phyloP scores from a whole-genome alignment of 2,888 invertebrate genomes.

The Clitarchus hookeri region DNA sequence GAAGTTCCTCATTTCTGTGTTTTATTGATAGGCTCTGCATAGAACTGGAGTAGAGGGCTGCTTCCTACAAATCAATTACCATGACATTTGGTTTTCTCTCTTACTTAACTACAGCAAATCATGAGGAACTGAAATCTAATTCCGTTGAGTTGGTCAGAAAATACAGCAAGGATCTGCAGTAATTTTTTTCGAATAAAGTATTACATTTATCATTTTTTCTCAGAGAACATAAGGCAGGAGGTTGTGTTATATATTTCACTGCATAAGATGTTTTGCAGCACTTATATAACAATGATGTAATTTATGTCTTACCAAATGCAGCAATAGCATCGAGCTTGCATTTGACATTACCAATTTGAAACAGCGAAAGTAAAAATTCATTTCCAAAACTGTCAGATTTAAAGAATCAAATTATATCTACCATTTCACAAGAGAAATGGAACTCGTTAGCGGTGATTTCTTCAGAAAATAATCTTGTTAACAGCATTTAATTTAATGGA shows the following conservation, averaged over 20 bases:
- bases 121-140: constrained; percentile 1
- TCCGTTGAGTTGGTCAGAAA: neutral
- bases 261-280: neutral
- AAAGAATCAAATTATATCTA: neutral
- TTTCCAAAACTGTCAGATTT: neutral
- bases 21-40: neutral
- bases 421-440: neutral
- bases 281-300: constrained; percentile 1
- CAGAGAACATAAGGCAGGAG: neutral
- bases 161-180: constrained; percentile 5
- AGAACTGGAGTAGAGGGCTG: neutral
- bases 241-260: neutral
- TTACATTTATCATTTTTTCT: constrained; percentile 11
- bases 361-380: neutral
- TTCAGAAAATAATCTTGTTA: neutral
- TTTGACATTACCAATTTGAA: neutral
- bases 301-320: neutral
- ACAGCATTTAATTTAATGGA: neutral
- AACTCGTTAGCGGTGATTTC: neutral
- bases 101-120: neutral
- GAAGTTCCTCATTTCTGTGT: constrained; percentile 5
- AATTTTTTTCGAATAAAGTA: neutral
- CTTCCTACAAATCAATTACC: constrained; percentile 15
- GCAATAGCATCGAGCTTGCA: neutral
- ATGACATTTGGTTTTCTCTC: neutral